phyloP scores from a whole-genome alignment of 1,140 invertebrate species.

The Bombus pascuorum region DNA sequence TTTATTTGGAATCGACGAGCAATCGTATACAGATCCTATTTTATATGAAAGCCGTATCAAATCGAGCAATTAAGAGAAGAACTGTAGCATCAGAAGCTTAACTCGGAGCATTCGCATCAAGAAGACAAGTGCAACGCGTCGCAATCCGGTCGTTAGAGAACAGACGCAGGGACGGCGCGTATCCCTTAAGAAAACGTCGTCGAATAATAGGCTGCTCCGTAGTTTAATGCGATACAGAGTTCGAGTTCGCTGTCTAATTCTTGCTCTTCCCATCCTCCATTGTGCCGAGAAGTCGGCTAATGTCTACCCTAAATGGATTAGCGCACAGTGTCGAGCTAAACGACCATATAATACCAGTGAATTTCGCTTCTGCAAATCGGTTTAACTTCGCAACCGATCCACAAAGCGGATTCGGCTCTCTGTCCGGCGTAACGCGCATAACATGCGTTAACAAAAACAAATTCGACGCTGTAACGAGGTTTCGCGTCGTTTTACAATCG shows the following conservation, averaged over 20 bases:
- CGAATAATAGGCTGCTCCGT: neutral
- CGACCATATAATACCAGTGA: conserved; percentile 52
- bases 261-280: neutral
- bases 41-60: neutral
- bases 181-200: conserved; percentile 45
- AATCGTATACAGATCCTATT: neutral
- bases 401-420: neutral
- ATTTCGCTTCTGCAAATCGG: conserved; percentile 57
- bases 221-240: conserved; percentile 45
- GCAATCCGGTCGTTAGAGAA: neutral
- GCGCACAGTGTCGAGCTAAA: conserved; percentile 47
- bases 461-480: neutral
- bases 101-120: neutral
- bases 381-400: conserved; percentile 36
- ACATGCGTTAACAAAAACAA: conserved; percentile 36
- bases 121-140: neutral
- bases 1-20: neutral
- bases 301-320: conserved; percentile 67
- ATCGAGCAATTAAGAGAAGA: neutral
- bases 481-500: neutral
- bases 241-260: conserved; percentile 56
- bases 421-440: neutral
- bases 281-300: conserved; percentile 44
- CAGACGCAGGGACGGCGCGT: neutral
- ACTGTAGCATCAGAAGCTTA: neutral